These are phyloP conservation scores for Villa cingulata DNA, from an alignment of 2,888 invertebrate genomes.

Conservation along the genomic window DNA sequence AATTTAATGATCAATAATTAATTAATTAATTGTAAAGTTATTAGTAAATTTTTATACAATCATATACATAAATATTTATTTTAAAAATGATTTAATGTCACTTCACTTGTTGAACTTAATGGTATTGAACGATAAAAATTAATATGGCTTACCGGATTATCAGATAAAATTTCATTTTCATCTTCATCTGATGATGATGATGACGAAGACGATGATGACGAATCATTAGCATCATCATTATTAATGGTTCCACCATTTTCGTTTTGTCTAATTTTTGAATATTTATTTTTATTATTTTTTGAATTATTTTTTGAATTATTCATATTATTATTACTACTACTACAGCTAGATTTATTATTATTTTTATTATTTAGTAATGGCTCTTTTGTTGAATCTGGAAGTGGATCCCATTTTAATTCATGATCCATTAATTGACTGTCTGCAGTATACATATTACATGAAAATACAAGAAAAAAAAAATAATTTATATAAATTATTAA, in stretches of 20 bases:
- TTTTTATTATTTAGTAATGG: conserved; percentile 24
- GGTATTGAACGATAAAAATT: conserved; percentile 35
- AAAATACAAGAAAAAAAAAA: neutral
- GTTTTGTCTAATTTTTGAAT: too few relatives aligned
- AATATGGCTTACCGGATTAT: conserved; percentile 37
- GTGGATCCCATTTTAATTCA: conserved; percentile 44
- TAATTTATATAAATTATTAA: neutral
- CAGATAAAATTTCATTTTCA: conserved; percentile 15
- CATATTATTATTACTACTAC: neutral
- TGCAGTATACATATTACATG: neutral
- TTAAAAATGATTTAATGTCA: conserved; percentile 26
- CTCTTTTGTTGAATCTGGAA: conserved; percentile 36
- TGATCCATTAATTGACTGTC: conserved; percentile 40
- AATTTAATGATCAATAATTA: too few relatives aligned
- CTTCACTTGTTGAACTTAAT: conserved; percentile 42
- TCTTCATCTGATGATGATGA: too few relatives aligned
- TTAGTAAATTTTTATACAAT: too few relatives aligned
- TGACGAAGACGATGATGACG: too few relatives aligned
- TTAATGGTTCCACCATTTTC: conserved; percentile 17
- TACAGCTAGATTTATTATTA: conserved; percentile 3
- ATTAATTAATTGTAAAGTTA: too few relatives aligned
- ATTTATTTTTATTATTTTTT: conserved; percentile 31
- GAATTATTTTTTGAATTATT: conserved; percentile 21
- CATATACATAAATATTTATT: too few relatives aligned
- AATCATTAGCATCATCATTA: conserved; percentile 21